Conservation (phyloP, 2,797 vertebrate species). For the Selene dorsalis region DNA sequence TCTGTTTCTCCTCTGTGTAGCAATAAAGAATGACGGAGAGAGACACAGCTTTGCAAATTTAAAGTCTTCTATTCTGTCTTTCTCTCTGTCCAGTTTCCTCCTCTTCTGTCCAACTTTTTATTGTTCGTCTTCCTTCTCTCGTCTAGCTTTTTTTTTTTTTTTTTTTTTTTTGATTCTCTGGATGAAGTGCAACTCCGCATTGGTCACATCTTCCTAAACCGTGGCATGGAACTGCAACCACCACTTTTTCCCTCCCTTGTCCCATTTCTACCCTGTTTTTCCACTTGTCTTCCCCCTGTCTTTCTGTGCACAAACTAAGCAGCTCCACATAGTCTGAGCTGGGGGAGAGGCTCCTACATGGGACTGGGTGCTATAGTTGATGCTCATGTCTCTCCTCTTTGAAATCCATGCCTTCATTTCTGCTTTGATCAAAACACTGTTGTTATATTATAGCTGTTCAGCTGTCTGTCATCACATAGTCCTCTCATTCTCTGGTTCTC, state of each 20-base stretch:
- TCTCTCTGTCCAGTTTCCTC: constrained; percentile 48
- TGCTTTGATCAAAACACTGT: constrained; percentile 29
- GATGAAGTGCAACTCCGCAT: constrained; percentile 51
- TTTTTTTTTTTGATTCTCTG: constrained; percentile 42
- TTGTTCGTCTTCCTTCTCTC: constrained; percentile 57
- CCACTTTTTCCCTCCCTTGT: constrained; percentile 51
- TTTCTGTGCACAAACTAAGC: constrained; percentile 57
- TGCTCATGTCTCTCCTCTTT: constrained; percentile 49
- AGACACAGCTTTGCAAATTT: constrained; percentile 37
- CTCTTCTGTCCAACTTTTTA: constrained; percentile 38
- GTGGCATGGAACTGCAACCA: constrained; percentile 60
- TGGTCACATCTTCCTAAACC: constrained; percentile 53
- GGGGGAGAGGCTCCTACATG: constrained; percentile 32
- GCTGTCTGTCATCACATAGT: constrained; percentile 33
- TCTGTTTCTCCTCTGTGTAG: constrained; percentile 64
- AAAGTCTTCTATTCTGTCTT: constrained; percentile 43
- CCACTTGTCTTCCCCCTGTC: constrained; percentile 51
- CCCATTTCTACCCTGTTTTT: constrained; percentile 60
- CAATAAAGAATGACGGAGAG: constrained; percentile 50
- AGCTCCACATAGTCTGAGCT: constrained; percentile 49
- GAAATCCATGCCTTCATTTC: constrained; percentile 37
- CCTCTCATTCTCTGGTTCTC: constrained; percentile 47
- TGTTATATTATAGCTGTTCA: constrained; percentile 31
- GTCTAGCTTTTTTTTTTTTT: constrained; percentile 59
- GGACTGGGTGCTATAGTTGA: constrained; percentile 42